phyloP scores from a whole-genome alignment of 1,140 invertebrate genomes.

The Colletes gigas region DNA sequence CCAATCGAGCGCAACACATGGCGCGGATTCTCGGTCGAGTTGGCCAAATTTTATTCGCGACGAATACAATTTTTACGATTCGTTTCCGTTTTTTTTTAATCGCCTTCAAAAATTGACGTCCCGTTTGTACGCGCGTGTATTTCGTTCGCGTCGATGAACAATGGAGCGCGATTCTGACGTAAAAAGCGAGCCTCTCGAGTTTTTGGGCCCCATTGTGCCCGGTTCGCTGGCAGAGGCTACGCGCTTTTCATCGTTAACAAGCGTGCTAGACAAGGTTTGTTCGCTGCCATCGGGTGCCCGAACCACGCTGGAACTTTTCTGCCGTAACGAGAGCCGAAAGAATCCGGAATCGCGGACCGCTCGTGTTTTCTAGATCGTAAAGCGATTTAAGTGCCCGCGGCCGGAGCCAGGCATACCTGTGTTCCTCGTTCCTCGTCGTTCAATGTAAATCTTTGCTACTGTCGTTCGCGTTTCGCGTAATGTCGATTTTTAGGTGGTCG shows the following conservation, averaged over 20 bases:
- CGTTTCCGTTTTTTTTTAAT: not conserved
- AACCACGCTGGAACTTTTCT: conserved; percentile 20
- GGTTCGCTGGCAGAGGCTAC: conserved; percentile 5
- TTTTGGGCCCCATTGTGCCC: not conserved
- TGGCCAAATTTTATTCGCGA: no score
- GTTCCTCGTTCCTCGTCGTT: not conserved
- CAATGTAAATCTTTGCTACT: not conserved
- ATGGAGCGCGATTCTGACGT: not conserved
- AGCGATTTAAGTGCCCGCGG: conserved; percentile 40
- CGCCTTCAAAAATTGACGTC: no score
- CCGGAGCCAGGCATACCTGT: not conserved
- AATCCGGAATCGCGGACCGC: conserved; percentile 43
- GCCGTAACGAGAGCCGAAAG: conserved; percentile 32
- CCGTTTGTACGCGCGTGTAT: not conserved
- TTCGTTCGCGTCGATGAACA: conserved; percentile 3
- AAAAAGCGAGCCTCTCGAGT: not conserved
- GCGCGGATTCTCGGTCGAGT: conserved; percentile 34
- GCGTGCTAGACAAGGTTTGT: conserved; percentile 51
- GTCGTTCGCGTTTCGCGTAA: no score
- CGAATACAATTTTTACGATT: no score
- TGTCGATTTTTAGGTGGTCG: no score
- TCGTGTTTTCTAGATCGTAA: conserved; percentile 54
- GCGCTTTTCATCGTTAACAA: conserved; percentile 62
- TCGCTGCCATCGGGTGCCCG: conserved; percentile 6
- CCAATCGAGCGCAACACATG: conserved; percentile 77